Percentiles rank a stretch among this genome's conserved stretches.
These are phyloP conservation scores for Oryzias dopingdopingensis DNA, from an alignment of 2,797 vertebrate genomes.

Conservation along the genomic window DNA sequence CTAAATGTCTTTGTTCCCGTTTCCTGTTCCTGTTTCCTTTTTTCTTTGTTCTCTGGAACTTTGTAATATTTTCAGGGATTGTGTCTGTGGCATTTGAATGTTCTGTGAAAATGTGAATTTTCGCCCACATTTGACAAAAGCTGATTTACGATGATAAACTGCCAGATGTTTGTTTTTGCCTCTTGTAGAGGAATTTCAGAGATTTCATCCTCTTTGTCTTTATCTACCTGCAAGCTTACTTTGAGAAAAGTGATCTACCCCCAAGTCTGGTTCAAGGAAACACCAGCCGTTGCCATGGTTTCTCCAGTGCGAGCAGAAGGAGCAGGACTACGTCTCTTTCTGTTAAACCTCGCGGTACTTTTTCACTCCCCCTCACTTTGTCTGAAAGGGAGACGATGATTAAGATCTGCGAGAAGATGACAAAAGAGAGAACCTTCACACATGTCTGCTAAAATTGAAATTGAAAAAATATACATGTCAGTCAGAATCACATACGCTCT, in stretches of 20 bases:
- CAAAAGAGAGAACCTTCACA: neutral
- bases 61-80: no score
- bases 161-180: no score
- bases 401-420: neutral
- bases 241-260: conserved; percentile 5
- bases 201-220: no score
- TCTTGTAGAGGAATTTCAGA: no score
- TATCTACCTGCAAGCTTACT: neutral
- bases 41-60: no score
- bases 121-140: no score
- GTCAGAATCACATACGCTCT: neutral
- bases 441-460: no score
- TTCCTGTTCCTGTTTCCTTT: no score
- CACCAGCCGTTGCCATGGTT: conserved; percentile 71
- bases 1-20: no score
- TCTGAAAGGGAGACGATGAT: neutral
- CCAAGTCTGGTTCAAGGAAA: conserved; percentile 69
- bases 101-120: no score
- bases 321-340: conserved; percentile 31
- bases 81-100: no score
- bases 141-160: no score
- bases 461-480: neutral
- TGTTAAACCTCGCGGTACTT: conserved; percentile 23
- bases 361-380: conserved; percentile 23
- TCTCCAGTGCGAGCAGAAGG: conserved; percentile 39